Evolutionary conservation across 2,797 vertebrate genomes (phyloP).

Genomic region (Okamejei kenojei): DNA sequence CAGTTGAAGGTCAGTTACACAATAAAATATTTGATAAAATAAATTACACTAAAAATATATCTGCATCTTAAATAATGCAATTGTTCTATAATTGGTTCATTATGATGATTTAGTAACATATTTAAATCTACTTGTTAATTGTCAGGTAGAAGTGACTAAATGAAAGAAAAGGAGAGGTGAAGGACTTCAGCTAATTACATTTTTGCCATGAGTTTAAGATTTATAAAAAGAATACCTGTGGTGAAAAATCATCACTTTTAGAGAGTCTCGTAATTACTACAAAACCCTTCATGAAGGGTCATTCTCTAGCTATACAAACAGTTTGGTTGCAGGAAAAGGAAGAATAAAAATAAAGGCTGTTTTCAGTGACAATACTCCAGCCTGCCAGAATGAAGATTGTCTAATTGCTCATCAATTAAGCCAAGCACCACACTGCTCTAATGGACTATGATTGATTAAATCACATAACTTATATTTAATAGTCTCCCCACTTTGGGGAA

Average conservation of each 20-base stretch:
- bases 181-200: not conserved
- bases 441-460: no score
- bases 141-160: not conserved
- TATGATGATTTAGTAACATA: not conserved
- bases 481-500: no score
- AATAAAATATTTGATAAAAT: not conserved
- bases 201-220: not conserved
- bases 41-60: slow-evolving; percentile 2
- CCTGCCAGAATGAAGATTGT: no score
- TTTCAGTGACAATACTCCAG: no score
- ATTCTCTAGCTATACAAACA: not conserved
- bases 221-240: not conserved
- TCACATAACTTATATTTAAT: no score
- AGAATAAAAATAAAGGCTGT: not conserved
- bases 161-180: not conserved
- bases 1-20: not conserved
- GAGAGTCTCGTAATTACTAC: not conserved
- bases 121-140: not conserved
- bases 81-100: not conserved
- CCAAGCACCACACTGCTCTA: no score
- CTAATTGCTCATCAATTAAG: no score
- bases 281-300: not conserved
- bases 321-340: not conserved
- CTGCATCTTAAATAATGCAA: not conserved
- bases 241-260: not conserved